Evolutionary conservation across 2,113 vertebrate species (phyloP), one percentile per base, ranked within the genome.

Genomic region (Seriola quinqueradiata): DNA sequence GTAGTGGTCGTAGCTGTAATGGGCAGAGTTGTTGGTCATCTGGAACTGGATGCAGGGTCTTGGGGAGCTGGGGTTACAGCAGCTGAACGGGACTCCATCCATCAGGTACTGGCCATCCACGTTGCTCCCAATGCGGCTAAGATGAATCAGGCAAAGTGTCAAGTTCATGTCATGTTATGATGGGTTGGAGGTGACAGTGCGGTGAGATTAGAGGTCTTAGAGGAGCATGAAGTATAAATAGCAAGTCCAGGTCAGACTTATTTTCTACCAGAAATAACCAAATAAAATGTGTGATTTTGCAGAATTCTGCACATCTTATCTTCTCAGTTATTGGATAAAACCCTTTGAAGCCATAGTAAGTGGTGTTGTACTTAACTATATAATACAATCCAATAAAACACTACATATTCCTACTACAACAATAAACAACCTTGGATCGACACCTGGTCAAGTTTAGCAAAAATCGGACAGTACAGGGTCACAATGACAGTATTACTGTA

Each of bases 1-100:
- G 90, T 98, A 96, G 93, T 97, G 97, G 92, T 99, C 97, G 0
- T 99, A 99, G 95, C 97, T 99, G 95, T 99, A 99, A 93, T 99
- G 97, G 4, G 98, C 98, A 0, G 97, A 92, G 94, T 98, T 99
- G 95, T 99, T 99, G 92, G 97, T 99, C 91, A 99, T 94, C 94
- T 99, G 98, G 76, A 88, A 58, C 92, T 99, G 98, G 94, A 99
- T 99, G 92, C 98, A 99, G 82, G 98, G 98, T 50, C 98, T 92
- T 0, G 98, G 98, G 0, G 98, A 99, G 92, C 83, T 96, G 70
- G 98, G 98, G 89, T 99, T 99, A 90, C 98, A 99, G 95, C 98
- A 99, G 94, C 98, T 99, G 95, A 99, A 99, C 0, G 98, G 98
- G 57, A 99, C 97, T 0, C 97, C 97, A 0, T 99, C 98, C 93